Evolutionary conservation across 1,140 invertebrate species (phyloP).

Genomic region (Bombyx mori): DNA sequence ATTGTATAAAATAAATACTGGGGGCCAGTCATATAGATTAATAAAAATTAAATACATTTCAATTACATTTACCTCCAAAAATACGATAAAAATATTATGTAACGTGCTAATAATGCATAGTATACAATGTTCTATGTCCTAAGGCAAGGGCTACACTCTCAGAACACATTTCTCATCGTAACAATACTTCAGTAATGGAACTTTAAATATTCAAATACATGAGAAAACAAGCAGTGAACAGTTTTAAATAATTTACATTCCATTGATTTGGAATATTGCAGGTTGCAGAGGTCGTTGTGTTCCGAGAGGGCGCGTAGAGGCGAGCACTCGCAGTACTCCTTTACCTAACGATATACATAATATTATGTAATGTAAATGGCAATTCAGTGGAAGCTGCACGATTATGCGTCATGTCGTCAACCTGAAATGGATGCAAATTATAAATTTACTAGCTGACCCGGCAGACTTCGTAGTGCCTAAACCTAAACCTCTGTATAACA

Average conservation of each 20-base stretch:
- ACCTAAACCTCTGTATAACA: too few relatives aligned
- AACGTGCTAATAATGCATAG: slow-evolving; percentile 29
- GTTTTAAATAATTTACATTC: too few relatives aligned
- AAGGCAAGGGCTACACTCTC: slow-evolving; percentile 17
- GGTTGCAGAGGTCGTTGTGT: slow-evolving; percentile 10
- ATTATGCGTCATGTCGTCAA: slow-evolving; percentile 20
- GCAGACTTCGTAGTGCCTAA: too few relatives aligned
- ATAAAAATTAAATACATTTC: slow-evolving; percentile 36
- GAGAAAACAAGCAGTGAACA: too few relatives aligned
- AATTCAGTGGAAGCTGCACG: slow-evolving; percentile 53
- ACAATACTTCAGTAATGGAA: too few relatives aligned
- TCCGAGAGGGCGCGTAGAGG: slow-evolving; percentile 5
- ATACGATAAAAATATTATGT: slow-evolving; percentile 30
- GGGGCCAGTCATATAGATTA: slow-evolving; percentile 36
- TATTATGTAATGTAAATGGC: slow-evolving; percentile 48
- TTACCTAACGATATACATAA: slow-evolving; percentile 16
- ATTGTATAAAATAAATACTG: slow-evolving; percentile 27
- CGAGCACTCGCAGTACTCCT: not conserved
- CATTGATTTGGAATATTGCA: too few relatives aligned
- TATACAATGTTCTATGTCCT: slow-evolving; percentile 52
- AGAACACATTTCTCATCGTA: too few relatives aligned
- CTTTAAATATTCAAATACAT: too few relatives aligned
- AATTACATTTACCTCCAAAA: slow-evolving; percentile 38
- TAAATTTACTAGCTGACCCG: too few relatives aligned
- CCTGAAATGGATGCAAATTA: slow-evolving; percentile 24